phyloP scores from a whole-genome alignment of 2,113 vertebrate species.

The Acanthisitta chloris region DNA sequence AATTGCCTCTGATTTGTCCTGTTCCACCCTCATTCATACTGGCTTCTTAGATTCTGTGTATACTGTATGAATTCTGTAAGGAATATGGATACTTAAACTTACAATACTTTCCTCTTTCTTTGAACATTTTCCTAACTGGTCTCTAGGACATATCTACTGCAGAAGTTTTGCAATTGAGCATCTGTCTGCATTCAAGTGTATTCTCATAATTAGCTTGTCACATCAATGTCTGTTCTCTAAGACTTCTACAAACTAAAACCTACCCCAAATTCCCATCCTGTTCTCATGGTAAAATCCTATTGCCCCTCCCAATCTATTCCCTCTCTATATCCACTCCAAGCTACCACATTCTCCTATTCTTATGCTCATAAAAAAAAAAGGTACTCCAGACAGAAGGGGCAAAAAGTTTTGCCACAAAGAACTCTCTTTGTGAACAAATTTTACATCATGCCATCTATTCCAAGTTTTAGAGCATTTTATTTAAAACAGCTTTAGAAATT shows the following conservation, averaged over 20 bases:
- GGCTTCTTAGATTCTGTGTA: background rate
- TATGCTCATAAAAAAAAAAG: background rate
- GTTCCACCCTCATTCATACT: background rate
- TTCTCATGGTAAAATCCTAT: background rate
- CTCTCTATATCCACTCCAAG: background rate
- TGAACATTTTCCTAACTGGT: background rate
- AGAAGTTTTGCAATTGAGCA: background rate
- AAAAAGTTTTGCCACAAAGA: background rate
- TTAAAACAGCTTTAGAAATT: conserved; percentile 32
- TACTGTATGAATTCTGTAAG: background rate
- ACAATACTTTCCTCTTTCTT: background rate
- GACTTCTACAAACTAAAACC: background rate
- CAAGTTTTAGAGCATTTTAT: conserved; percentile 19
- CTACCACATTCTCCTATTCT: background rate
- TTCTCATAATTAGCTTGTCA: background rate
- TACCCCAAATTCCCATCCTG: background rate
- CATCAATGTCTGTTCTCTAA: background rate
- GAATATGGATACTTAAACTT: background rate
- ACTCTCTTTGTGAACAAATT: background rate
- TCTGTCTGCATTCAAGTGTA: background rate
- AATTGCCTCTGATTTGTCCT: background rate
- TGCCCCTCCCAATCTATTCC: background rate
- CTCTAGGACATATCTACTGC: background rate
- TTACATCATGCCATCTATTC: background rate
- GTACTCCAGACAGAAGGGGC: background rate